Percentiles rank a stretch among this genome's conserved stretches.
Evolutionary conservation across 2,888 invertebrate genomes (phyloP).

Genomic region (Ellobium chinense): DNA sequence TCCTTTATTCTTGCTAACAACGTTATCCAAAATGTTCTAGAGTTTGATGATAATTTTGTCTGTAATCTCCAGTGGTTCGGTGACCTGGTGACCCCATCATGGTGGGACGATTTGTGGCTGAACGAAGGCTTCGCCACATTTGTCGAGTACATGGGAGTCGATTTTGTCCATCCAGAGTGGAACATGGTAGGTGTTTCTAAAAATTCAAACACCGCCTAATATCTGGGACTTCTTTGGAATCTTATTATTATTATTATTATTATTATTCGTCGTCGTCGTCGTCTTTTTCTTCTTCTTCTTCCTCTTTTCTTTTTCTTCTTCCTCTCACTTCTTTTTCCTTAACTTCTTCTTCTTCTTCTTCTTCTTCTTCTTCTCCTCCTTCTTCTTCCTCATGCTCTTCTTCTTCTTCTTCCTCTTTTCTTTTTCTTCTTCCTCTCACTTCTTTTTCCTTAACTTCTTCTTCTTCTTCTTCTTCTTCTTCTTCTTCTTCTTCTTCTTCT

Average conservation of each 20-base stretch:
- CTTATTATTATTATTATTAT: no score
- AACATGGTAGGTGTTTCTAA: constrained; percentile 86
- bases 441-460: neutral
- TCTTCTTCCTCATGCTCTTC: neutral
- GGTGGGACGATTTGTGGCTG: constrained; percentile 95
- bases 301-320: neutral
- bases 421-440: neutral
- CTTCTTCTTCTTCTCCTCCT: neutral
- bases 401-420: neutral
- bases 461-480: no score
- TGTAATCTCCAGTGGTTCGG: constrained; percentile 79
- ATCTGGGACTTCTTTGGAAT: no score
- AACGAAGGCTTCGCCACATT: constrained; percentile 93
- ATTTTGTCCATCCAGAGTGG: constrained; percentile 88
- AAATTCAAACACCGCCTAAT: no score
- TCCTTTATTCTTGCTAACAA: no score
- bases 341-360: neutral
- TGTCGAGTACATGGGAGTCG: constrained; percentile 85
- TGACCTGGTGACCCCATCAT: constrained; percentile 89
- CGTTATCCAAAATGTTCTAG: no score
- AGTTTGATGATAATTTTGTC: no score
- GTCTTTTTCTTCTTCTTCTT: no score
- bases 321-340: neutral
- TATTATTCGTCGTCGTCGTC: no score
- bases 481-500: no score